phyloP scores from a whole-genome alignment of 2,888 invertebrate species.

The Eupithecia insigniata region DNA sequence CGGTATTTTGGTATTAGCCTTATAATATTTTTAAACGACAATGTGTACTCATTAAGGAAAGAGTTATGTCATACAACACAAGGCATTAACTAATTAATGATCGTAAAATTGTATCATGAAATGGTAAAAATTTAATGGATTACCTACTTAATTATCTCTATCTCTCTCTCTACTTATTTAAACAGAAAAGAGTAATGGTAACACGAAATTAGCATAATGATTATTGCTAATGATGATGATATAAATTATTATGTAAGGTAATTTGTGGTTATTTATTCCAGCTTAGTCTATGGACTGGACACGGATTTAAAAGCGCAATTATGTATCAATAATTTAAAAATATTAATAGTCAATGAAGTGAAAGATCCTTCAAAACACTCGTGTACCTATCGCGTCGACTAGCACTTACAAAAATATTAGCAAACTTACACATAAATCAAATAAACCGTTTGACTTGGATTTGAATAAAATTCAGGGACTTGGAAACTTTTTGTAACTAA shows the following conservation, averaged over 20 bases:
- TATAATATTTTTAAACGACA: background rate
- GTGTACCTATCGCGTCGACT: background rate
- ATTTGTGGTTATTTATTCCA: background rate
- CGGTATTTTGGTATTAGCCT: background rate
- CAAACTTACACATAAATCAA: background rate
- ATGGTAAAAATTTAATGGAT: too few species aligned
- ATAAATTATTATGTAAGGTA: background rate
- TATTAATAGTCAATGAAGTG: conserved; percentile 1
- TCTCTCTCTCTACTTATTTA: too few species aligned
- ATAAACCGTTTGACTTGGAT: background rate
- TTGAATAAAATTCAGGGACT: too few species aligned
- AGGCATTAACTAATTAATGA: background rate
- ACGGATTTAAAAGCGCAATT: background rate
- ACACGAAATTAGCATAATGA: background rate
- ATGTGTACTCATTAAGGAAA: background rate
- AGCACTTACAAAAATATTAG: background rate
- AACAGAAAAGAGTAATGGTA: background rate
- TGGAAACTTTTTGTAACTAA: background rate
- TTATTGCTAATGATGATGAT: conserved; percentile 2
- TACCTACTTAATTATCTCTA: too few species aligned
- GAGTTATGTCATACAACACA: background rate
- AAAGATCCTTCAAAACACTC: background rate
- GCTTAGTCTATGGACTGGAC: background rate
- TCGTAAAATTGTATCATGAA: too few species aligned
- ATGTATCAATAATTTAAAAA: background rate